A percentile compares a stretch with the other conserved stretches of the same genome.
Conservation (phyloP, 1,140 invertebrate species). For the Danaus melanippus region DNA sequence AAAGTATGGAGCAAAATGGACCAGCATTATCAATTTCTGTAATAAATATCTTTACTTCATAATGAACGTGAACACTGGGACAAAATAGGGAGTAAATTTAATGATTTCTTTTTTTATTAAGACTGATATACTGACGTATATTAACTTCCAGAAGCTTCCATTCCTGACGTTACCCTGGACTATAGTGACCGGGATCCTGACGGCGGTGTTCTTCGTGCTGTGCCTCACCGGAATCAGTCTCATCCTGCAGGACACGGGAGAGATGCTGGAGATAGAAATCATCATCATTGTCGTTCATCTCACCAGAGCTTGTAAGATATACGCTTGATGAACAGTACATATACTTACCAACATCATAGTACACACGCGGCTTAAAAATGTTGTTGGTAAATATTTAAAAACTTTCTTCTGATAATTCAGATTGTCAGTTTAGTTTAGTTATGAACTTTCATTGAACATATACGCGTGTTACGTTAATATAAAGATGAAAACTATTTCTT, state of each 20-base stretch:
- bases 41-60: too few relatives aligned
- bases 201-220: constrained; percentile 47
- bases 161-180: constrained; percentile 58
- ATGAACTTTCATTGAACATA: too few relatives aligned
- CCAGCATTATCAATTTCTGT: too few relatives aligned
- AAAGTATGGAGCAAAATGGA: too few relatives aligned
- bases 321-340: too few relatives aligned
- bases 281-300: constrained; percentile 42
- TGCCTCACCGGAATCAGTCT: constrained; percentile 55
- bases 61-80: not conserved
- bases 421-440: too few relatives aligned
- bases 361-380: not conserved
- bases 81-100: not conserved
- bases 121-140: not conserved
- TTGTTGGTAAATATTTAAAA: not conserved
- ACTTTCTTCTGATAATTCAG: too few relatives aligned
- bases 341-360: too few relatives aligned
- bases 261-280: constrained; percentile 38
- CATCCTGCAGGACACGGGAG: constrained; percentile 50
- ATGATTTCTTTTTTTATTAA: not conserved
- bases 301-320: constrained; percentile 45
- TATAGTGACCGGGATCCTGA: constrained; percentile 55
- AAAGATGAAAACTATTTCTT: too few relatives aligned
- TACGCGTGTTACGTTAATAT: too few relatives aligned
- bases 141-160: constrained; percentile 43